phyloP scores from a whole-genome alignment of 2,888 invertebrate species.

The Blastobasis adustella region DNA sequence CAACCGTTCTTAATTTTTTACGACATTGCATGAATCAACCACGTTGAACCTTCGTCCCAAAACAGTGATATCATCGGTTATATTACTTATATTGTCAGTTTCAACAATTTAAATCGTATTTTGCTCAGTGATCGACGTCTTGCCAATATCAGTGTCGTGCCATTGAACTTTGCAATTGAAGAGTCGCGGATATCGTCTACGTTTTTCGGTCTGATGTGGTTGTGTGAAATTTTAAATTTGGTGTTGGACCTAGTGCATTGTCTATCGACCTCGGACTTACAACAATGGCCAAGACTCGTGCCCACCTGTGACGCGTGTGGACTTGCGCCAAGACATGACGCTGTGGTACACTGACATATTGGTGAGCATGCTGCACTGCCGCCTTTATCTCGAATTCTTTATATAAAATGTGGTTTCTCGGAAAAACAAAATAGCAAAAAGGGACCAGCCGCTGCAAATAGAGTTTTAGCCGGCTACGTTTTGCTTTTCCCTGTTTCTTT shows the following conservation, averaged over 20 bases:
- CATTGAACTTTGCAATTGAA: conserved; percentile 4
- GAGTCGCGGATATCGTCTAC: neutral
- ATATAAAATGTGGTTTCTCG: too few relatives aligned
- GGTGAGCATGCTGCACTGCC: conserved; percentile 45
- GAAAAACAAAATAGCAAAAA: too few relatives aligned
- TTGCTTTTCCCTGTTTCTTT: too few relatives aligned
- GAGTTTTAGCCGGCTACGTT: too few relatives aligned
- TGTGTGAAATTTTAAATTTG: conserved; percentile 35
- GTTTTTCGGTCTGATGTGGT: conserved; percentile 13
- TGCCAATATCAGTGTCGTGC: too few relatives aligned
- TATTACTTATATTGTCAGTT: neutral
- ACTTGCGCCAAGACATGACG: conserved; percentile 66
- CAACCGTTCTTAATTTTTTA: too few relatives aligned
- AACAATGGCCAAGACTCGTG: conserved; percentile 56
- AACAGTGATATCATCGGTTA: neutral
- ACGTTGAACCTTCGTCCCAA: conserved; percentile 13
- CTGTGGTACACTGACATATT: conserved; percentile 70
- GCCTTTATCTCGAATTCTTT: too few relatives aligned
- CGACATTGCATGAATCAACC: conserved; percentile 18
- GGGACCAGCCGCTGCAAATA: too few relatives aligned
- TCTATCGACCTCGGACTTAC: conserved; percentile 36
- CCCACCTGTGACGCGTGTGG: conserved; percentile 58
- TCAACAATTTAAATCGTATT: neutral
- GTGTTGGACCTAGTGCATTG: conserved; percentile 40
- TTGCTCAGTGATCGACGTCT: too few relatives aligned